A percentile compares a stretch with the other conserved stretches of the same genome.
Conservation (phyloP, 2,113 vertebrate species). For the Equus przewalskii region DNA sequence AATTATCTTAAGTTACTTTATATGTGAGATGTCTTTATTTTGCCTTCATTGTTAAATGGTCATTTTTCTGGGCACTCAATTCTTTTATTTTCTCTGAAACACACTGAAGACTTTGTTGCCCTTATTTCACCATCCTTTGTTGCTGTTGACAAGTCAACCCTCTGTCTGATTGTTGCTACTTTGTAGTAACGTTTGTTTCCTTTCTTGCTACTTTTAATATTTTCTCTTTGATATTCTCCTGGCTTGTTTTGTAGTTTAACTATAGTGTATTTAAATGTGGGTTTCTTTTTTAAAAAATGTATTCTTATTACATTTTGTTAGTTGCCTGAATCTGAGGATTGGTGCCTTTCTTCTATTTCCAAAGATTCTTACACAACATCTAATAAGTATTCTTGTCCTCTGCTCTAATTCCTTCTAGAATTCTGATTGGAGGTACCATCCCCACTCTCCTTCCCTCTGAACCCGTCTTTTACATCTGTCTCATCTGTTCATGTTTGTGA, state of each 20-base stretch:
- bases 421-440: accelerated
- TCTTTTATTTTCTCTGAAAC: too few relatives aligned
- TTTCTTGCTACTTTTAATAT: not conserved
- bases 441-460: accelerated
- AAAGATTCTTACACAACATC: not conserved
- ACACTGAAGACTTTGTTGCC: accelerated
- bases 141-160: not conserved
- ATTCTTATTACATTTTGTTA: not conserved
- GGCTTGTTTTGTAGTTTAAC: too few relatives aligned
- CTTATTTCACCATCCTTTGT: accelerated
- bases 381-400: accelerated
- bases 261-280: not conserved
- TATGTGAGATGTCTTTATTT: not conserved
- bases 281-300: not conserved
- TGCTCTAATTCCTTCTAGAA: accelerated
- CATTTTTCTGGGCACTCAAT: accelerated
- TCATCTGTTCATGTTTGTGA: accelerated
- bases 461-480: accelerated
- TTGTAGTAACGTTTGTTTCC: accelerated
- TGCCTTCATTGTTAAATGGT: accelerated
- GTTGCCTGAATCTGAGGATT: too few relatives aligned
- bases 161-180: accelerated
- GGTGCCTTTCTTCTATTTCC: not conserved
- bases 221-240: not conserved
- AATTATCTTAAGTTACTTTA: not conserved